Conservation (phyloP, 53 echinoderm and acorn worm genomes). For the Actinopyga echinites region DNA sequence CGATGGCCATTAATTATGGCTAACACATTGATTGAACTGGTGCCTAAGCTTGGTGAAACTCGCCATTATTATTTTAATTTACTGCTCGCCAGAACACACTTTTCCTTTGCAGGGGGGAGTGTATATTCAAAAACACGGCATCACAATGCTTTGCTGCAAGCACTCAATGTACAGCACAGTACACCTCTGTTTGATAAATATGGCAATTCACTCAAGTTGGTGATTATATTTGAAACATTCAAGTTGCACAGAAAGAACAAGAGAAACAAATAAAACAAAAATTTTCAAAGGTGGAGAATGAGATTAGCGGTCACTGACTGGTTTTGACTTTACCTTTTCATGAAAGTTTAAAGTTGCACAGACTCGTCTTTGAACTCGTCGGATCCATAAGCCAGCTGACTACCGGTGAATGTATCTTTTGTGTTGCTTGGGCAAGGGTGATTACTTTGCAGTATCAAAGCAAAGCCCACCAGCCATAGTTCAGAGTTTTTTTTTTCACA, state of each 20-base stretch:
- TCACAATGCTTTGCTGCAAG: too few species aligned
- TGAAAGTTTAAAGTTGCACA: slow-evolving; percentile 3
- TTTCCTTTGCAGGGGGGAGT: too few species aligned
- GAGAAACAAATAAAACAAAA: background rate
- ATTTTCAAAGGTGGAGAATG: background rate
- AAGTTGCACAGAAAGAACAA: too few species aligned
- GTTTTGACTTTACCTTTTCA: background rate
- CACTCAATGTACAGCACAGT: too few species aligned
- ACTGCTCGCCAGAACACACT: too few species aligned
- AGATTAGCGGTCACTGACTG: background rate
- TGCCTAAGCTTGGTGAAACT: too few species aligned
- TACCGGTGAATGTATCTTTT: background rate
- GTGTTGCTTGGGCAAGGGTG: slow-evolving; percentile 1
- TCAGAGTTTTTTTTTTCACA: background rate
- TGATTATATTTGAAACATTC: too few species aligned
- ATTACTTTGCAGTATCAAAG: slow-evolving; percentile 15
- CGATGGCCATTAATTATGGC: background rate
- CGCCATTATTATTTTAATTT: too few species aligned
- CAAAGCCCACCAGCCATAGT: background rate
- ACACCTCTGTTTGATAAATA: too few species aligned
- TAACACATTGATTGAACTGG: background rate
- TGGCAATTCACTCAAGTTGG: too few species aligned
- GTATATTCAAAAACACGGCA: too few species aligned
- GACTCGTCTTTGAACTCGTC: slow-evolving; percentile 6
- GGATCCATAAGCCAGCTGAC: slow-evolving; percentile 1